These are phyloP conservation scores for Catamblyrhynchus diadema DNA, from an alignment of 2,797 vertebrate species.

Conservation along the genomic window DNA sequence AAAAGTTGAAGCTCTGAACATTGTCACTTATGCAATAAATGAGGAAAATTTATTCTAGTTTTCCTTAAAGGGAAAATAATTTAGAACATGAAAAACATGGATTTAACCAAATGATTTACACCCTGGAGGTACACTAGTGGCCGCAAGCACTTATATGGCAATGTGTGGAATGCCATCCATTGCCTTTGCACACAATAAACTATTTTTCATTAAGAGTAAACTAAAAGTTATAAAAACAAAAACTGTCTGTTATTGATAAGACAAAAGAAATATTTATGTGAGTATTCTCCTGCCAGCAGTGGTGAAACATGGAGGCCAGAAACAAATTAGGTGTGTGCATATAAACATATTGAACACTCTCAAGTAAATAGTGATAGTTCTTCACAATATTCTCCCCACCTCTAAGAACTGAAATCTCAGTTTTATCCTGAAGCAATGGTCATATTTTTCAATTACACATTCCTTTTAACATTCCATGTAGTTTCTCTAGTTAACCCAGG, in stretches of 20 bases:
- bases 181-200: background rate
- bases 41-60: constrained; percentile 5
- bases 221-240: background rate
- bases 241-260: background rate
- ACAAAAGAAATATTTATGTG: background rate
- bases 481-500: background rate
- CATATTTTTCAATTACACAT: background rate
- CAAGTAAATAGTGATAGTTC: background rate
- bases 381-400: background rate
- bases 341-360: background rate
- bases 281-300: background rate
- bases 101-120: constrained; percentile 28
- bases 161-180: background rate
- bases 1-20: background rate
- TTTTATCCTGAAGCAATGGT: background rate
- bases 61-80: constrained; percentile 25
- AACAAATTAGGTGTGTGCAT: background rate
- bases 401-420: background rate
- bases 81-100: constrained; percentile 29
- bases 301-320: background rate
- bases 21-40: constrained; percentile 25
- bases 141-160: background rate
- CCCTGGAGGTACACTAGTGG: background rate
- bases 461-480: background rate
- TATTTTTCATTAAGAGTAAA: background rate